phyloP scores from a whole-genome alignment of 1,140 invertebrate genomes.

The Trypoxylus dichotomus region DNA sequence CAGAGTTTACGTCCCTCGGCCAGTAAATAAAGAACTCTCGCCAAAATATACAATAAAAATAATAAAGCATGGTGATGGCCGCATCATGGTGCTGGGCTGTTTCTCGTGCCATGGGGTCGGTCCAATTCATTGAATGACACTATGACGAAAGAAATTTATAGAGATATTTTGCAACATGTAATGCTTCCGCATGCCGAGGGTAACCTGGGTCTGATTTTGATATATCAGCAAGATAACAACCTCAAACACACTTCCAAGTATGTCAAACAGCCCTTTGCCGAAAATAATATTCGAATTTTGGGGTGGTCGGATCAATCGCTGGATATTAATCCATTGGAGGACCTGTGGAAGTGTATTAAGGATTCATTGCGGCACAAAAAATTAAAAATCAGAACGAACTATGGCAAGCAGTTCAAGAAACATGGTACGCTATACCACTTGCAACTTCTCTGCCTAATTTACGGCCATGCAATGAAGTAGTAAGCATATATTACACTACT shows the following conservation, averaged over 20 bases:
- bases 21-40: not conserved
- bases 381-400: not conserved
- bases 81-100: not conserved
- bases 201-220: not conserved
- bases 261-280: not conserved
- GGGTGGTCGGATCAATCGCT: not conserved
- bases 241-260: conserved; percentile 14
- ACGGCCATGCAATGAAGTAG: too few species aligned
- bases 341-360: not conserved
- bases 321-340: not conserved
- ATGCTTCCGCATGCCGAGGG: not conserved
- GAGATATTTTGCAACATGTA: not conserved
- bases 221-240: conserved; percentile 3
- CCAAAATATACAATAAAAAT: not conserved
- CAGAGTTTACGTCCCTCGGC: not conserved
- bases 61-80: conserved; percentile 12
- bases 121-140: not conserved
- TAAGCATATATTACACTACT: too few species aligned
- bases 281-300: not conserved
- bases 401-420: not conserved
- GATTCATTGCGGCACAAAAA: not conserved
- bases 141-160: not conserved
- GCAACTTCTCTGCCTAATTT: not conserved
- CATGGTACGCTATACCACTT: not conserved
- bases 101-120: not conserved